Evolutionary conservation across 2,797 vertebrate genomes (phyloP).

Genomic region (Paguma larvata): DNA sequence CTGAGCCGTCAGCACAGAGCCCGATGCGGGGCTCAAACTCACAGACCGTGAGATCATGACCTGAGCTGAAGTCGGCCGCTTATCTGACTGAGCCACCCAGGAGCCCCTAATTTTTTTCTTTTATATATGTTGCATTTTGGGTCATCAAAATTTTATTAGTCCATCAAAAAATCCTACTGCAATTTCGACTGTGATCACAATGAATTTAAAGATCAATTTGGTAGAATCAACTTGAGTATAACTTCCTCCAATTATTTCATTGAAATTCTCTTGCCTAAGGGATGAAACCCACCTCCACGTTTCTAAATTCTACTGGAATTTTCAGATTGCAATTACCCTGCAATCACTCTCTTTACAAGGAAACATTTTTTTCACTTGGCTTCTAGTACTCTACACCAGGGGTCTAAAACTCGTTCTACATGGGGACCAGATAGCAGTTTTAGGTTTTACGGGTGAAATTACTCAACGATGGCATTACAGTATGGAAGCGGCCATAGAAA

Average conservation of each 20-base stretch:
- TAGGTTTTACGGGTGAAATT: background rate
- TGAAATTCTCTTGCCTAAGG: background rate
- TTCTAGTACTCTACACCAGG: background rate
- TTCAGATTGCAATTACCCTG: background rate
- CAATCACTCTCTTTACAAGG: background rate
- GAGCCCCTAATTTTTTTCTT: background rate
- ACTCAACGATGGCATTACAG: background rate
- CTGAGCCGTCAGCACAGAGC: too few relatives aligned
- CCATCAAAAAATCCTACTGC: background rate
- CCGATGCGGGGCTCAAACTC: too few relatives aligned
- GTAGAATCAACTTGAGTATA: background rate
- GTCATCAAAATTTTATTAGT: background rate
- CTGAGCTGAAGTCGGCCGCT: too few relatives aligned
- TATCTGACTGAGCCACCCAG: too few relatives aligned
- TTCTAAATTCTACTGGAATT: slow-evolving; percentile 6
- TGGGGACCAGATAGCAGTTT: background rate
- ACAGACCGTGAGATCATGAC: too few relatives aligned
- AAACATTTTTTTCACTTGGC: slow-evolving; percentile 9
- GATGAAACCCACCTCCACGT: background rate
- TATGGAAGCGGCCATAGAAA: background rate
- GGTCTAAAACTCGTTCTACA: background rate
- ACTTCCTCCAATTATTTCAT: background rate
- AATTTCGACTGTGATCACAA: slow-evolving; percentile 35
- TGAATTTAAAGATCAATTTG: background rate
- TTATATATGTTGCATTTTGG: background rate